Percentiles rank a stretch among this genome's conserved stretches.
These are phyloP conservation scores for Clarias platycephalus DNA, from an alignment of 2,797 vertebrate species.

Conservation along the genomic window DNA sequence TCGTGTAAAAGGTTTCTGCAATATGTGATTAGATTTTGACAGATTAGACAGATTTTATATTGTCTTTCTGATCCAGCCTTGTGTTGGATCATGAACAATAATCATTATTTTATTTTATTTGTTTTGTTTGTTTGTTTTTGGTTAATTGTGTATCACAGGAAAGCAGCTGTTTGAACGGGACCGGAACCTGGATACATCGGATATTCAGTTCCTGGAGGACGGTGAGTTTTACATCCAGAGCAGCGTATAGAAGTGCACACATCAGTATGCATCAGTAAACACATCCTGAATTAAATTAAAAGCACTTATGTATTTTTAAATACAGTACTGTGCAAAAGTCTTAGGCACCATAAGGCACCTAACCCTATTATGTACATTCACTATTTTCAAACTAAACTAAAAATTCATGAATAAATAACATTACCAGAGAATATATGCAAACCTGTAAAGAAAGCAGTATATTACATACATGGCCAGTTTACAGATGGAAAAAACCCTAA, in stretches of 20 bases:
- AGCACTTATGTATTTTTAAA: too few species aligned
- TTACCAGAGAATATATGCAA: too few species aligned
- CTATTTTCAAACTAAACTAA: too few species aligned
- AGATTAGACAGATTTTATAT: not conserved
- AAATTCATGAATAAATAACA: too few species aligned
- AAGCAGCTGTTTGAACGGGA: slow-evolving; percentile 97
- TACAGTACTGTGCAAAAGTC: too few species aligned
- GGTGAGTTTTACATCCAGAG: slow-evolving; percentile 69
- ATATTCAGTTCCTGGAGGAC: slow-evolving; percentile 97
- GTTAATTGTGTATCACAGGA: slow-evolving; percentile 70
- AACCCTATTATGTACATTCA: too few species aligned
- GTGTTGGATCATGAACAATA: not conserved
- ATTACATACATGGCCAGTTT: too few species aligned
- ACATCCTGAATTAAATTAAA: too few species aligned
- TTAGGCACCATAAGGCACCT: too few species aligned
- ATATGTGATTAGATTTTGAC: not conserved
- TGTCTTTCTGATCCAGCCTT: not conserved
- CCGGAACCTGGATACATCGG: slow-evolving; percentile 96
- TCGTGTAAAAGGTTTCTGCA: not conserved
- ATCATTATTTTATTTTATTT: not conserved
- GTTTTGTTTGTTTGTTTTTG: not conserved
- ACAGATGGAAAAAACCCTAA: too few species aligned
- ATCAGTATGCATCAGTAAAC: not conserved
- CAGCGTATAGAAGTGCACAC: not conserved
- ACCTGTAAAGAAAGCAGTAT: too few species aligned